Evolutionary conservation across 2,888 invertebrate species (phyloP), one percentile per base, ranked within the genome.

Genomic region (Xestia xanthographa): DNA sequence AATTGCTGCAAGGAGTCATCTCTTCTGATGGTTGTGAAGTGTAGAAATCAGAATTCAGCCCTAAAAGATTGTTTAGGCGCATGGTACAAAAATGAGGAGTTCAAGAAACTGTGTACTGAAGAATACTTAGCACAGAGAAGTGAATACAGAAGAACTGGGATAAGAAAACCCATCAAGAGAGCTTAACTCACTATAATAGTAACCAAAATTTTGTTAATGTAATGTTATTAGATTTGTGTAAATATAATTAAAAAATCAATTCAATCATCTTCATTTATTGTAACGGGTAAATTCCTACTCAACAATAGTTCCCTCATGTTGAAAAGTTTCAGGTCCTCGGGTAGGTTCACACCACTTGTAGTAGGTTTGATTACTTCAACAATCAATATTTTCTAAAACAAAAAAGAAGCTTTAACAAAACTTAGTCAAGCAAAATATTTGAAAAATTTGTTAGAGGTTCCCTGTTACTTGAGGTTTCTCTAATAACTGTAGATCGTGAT

Each of bases 101-200:
- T 99, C 91, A 97, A 97, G 90, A 96, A 97, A 72, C 92, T 97
- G 85, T 99, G 99, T 89, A 98, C 97, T 82, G 96, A 98, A 87
- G 97, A 98, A 90, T 99, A 99, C 95, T 95, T 99, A 77, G 93
- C 97, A 38, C 98, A 99, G 91, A 97, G 99, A 90, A 97, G 98
- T 84, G 98, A 98, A 93, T 99, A 97, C 90, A 97, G 99, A 91
- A 97, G 97, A 90, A 98, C 98, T 66, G 99, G 99, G 5, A 96
- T 98, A 72, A 96, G 97, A 68, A 97, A 97, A 91, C 97, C 97
- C 82, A 91, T 93, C 87, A 93, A 91, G 92, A 92, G 97, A 92
- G 95, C 93, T 88, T 96, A 92, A 89, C 69, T 80, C 77, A 3
- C 38, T 53, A 26, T 73, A 62, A 8, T 73, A 62, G n/a, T 63